Percentiles rank a stretch among this genome's conserved stretches.
Conservation (phyloP, 2,797 vertebrate genomes). For the Trachops cirrhosus region DNA sequence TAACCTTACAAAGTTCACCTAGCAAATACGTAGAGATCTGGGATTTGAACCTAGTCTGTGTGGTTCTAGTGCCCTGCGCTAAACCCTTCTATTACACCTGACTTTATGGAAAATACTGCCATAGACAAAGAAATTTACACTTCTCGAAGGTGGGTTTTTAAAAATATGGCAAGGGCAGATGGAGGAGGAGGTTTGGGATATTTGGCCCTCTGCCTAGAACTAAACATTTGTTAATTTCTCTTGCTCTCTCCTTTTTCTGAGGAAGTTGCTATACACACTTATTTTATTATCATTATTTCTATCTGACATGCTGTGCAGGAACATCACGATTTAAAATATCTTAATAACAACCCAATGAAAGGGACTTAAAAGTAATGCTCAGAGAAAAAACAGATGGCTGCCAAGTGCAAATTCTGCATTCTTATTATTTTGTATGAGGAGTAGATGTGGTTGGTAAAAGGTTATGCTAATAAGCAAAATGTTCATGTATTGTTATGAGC, state of each 20-base stretch:
- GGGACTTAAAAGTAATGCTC: slow-evolving; percentile 72
- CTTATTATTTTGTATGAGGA: slow-evolving; percentile 70
- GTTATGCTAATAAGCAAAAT: slow-evolving; percentile 81
- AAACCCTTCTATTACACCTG: not conserved
- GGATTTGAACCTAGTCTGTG: not conserved
- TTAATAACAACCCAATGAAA: slow-evolving; percentile 76
- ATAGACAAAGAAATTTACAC: slow-evolving; percentile 47
- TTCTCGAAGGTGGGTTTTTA: slow-evolving; percentile 63
- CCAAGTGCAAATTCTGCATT: slow-evolving; percentile 68
- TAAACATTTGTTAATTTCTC: slow-evolving; percentile 68
- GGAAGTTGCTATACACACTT: slow-evolving; percentile 60
- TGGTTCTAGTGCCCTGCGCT: not conserved
- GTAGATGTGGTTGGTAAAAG: slow-evolving; percentile 73
- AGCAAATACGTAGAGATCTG: not conserved
- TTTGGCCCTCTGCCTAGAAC: slow-evolving; percentile 77
- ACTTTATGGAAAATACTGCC: not conserved
- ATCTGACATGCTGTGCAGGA: slow-evolving; percentile 75
- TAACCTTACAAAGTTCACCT: not conserved
- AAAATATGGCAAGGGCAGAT: slow-evolving; percentile 71
- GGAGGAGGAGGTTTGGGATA: slow-evolving; percentile 63
- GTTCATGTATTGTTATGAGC: slow-evolving; percentile 74
- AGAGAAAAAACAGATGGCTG: slow-evolving; percentile 74
- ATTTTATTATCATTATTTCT: slow-evolving; percentile 77
- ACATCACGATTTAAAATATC: slow-evolving; percentile 76
- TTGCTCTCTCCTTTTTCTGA: slow-evolving; percentile 65